These are phyloP conservation scores for Ormyrus thymus DNA, from an alignment of 2,888 invertebrate genomes.

Conservation along the genomic window DNA sequence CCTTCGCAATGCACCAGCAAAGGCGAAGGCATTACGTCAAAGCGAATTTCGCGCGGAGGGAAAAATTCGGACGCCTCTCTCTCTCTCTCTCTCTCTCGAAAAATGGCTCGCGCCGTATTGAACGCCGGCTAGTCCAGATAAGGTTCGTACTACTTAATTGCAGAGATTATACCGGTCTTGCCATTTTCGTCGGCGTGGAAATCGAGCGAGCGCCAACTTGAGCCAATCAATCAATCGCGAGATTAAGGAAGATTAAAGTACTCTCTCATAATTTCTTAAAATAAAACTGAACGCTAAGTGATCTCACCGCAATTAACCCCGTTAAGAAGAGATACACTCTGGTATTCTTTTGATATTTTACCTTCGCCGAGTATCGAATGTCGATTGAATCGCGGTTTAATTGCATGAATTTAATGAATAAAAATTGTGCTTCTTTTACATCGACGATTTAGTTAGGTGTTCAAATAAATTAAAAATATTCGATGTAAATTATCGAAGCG, in stretches of 20 bases:
- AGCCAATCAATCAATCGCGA: constrained; percentile 22
- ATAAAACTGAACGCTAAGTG: constrained; percentile 23
- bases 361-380: no score
- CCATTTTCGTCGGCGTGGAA: neutral
- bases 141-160: constrained; percentile 15
- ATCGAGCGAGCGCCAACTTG: neutral
- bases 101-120: neutral
- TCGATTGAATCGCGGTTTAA: no score
- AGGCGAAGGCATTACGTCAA: no score
- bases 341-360: neutral
- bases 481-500: no score
- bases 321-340: constrained; percentile 21
- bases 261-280: constrained; percentile 32
- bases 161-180: constrained; percentile 6
- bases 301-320: constrained; percentile 28
- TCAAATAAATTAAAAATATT: no score
- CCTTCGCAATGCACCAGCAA: no score
- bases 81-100: no score
- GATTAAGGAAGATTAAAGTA: constrained; percentile 21
- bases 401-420: no score
- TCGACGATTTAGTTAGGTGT: no score
- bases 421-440: no score
- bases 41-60: neutral
- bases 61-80: constrained; percentile 1
- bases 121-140: neutral